Base-by-base conservation (phyloP, 2,797 vertebrate species). In the Scarus forsteni region DNA sequence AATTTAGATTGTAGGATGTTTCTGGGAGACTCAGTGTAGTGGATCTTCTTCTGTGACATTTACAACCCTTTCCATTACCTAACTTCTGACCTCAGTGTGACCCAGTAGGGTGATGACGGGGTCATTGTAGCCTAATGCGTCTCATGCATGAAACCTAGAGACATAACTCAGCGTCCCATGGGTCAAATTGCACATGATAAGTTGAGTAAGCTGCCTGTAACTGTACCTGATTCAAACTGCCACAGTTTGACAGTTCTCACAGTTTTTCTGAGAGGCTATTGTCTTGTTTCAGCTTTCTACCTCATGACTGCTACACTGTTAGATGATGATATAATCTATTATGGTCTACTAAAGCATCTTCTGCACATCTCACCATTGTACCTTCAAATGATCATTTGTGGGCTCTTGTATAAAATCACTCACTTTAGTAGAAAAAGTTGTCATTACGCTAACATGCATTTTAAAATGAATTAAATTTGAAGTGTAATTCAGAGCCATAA, bases 61-160 rank as follows among this genome's bases (percentile, higher is more conserved):
- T 87, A 80, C 64, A 75, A 40, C 61, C 72, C 48, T 66, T 73
- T 80, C 45, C 52, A 84, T 84, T 77, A 84, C 15, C 51, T 80
- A 81, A 89, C 84, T 79, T 84, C 80, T 81, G 81, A 85, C 81
- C 82, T 84, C 48, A 61, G 39, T 55, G 60, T 72, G 83, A 86
- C 83, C 77, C 66, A 55, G 71, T 38, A 54, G 74, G 75, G 72
- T 64, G 66, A 85, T 60, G 54, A 77, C 70, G 54, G 74, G 61
- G 75, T 79, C 72, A 77, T 8, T 1, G 39, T 39, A 60, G 58
- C 58, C 66, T 64, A 60, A 44, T 56, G 63, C 16, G 8, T 59
- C 48, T 68, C 53, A 36, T 38, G 73, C 59, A 57, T 10, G 5
- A 55, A 63, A 51, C 8, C 55, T 73, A 39, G 57, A 49, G 50